Conservation (phyloP, 2,113 vertebrate genomes). For the Menura novaehollandiae region DNA sequence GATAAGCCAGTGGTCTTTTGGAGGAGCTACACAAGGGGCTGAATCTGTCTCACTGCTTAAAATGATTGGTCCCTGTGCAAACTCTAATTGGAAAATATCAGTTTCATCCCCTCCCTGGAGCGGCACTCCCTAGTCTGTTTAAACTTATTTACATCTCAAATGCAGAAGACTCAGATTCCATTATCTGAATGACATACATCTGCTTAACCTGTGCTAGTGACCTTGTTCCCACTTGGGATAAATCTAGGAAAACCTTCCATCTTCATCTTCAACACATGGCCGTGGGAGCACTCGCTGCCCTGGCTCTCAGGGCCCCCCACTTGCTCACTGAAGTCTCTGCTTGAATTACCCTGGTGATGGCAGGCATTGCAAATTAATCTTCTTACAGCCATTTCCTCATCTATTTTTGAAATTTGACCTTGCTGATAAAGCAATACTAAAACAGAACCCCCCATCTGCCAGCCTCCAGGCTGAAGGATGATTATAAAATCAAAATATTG, state of each 20-base stretch:
- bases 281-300: background rate
- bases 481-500: background rate
- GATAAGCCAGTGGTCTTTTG: background rate
- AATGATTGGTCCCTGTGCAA: background rate
- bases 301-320: background rate
- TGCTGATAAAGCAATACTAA: background rate
- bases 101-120: background rate
- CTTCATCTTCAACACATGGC: background rate
- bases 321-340: background rate
- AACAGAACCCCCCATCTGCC: background rate
- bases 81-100: background rate
- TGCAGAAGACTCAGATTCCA: background rate
- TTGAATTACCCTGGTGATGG: background rate
- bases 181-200: conserved; percentile 33
- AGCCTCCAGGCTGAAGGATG: background rate
- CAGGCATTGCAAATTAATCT: background rate
- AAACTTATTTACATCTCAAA: conserved; percentile 15
- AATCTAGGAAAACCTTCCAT: background rate
- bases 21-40: background rate
- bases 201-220: background rate
- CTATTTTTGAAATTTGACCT: conserved; percentile 5
- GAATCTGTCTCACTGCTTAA: background rate
- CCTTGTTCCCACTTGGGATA: background rate
- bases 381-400: background rate
- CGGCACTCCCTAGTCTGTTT: background rate